Base-by-base conservation (phyloP, 2,888 invertebrate genomes). In the Pinctada fucata region DNA sequence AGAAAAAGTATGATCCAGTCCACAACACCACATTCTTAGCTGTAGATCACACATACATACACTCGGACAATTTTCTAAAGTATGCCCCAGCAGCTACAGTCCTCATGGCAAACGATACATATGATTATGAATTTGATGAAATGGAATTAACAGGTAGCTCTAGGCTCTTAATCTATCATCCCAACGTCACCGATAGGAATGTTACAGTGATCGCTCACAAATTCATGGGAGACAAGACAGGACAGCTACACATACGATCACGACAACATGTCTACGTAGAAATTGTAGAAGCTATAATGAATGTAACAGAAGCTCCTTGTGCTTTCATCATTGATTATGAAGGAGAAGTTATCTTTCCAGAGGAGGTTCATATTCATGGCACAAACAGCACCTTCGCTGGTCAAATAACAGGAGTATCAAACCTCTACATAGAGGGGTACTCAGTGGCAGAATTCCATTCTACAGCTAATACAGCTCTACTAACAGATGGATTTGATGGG, bases 191-290 rank as follows among this genome's bases (percentile, higher is more conserved):
- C 48, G 75, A 71, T 6, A 76, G 76, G n/a, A 52, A 78, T n/a
- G 84, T 87, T 5, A 79, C 80, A 50, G 79, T 87, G 8, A 84
- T 81, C n/a, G 85, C 83, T 51, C 88, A 88, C 72, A 79, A 78
- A 45, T 88, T 89, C 73, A 83, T 88, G 49, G 89, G 89, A 5
- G 89, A 89, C 79, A 85, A 87, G 68, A 86, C 87, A 10, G 89
- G 88, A 3, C 82, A 85, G 63, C 75, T 88, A 4, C 88, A 88
- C 75, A 77, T 88, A 2, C 75, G 86, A 47, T 31, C 70, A n/a
- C 83, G 79, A 13, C 89, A 89, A 82, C 82, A 81, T 65, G 82
- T 86, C 5, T 88, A 80, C 80, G 87, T 88, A 3, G 89, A 89
- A 78, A 82, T 85, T 49, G 83, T 87, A n/a, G 86, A 88, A 71